Evolutionary conservation across 2,797 vertebrate species (phyloP), one percentile per base, ranked within the genome.

Genomic region (Pteronotus mesoamericanus): DNA sequence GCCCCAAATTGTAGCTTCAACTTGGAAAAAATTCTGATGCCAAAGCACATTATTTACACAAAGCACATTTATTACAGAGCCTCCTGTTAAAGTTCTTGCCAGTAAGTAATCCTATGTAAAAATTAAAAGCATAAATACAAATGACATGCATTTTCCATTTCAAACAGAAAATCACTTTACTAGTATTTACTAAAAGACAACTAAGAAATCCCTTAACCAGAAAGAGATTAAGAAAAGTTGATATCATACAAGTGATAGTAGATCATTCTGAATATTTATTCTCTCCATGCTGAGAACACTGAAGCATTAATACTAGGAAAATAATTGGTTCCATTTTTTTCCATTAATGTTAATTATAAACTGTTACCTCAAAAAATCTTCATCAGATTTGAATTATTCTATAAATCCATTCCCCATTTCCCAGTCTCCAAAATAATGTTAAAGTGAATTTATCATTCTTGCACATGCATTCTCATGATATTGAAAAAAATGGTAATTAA

Each of bases 341-440:
- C 91, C 72, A 93, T 89, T 96, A 96, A 89, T 32, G 9, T 51
- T 51, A 69, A 95, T 24, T 61, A 64, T 21, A 94, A 92, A 15
- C 86, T 96, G 80, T 86, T 95, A 94, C 88, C 96, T 97, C 79
- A 93, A 92, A 93, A 61, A 61, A 86, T 91, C 93, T 98, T 97
- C 57, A 94, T 96, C 91, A 96, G 16, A n/a, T 91, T 96, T 94
- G 55, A 87, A 89, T 55, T 94, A 96, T 91, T 94, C 57, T 92
- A n/a, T 68, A 85, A 94, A 86, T 87, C 53, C 37, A 91, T 66
- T 61, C 53, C 66, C 6, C 14, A 32, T 66, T 72, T 92, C 39
- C 57, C 59, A 77, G 16, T 7, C 26, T 66, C 24, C 66, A 46
- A 83, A 69, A 78, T 42, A 55, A 78, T 75, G 29, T 37, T 90